A percentile compares a stretch with the other conserved stretches of the same genome.
These are phyloP conservation scores for Manacus vitellinus DNA, from an alignment of 2,113 vertebrate species.

Conservation along the genomic window DNA sequence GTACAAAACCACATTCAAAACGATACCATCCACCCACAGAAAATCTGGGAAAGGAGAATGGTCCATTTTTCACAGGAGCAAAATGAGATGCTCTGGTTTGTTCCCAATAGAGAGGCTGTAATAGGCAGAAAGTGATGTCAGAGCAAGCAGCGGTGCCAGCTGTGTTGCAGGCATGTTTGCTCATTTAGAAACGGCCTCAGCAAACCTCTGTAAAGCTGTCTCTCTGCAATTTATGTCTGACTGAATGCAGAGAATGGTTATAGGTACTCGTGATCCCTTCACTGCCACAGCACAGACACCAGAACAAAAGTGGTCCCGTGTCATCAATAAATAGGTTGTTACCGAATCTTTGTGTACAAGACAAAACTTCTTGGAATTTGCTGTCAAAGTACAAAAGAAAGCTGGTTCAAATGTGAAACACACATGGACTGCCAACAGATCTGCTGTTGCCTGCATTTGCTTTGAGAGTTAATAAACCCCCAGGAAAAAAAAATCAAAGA, in stretches of 20 bases:
- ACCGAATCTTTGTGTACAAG: background rate
- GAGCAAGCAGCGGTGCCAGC: conserved; percentile 24
- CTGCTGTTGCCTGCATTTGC: conserved; percentile 1
- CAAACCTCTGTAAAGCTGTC: conserved; percentile 21
- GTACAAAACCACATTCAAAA: background rate
- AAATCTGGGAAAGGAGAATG: conserved; percentile 3
- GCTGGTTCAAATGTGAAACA: background rate
- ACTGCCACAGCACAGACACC: background rate
- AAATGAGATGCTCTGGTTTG: background rate
- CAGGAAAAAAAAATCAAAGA: background rate
- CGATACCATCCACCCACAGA: background rate
- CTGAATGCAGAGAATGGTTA: conserved; percentile 19
- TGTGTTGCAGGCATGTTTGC: background rate
- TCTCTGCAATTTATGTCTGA: conserved; percentile 15
- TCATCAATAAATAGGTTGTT: background rate
- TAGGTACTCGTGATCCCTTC: background rate
- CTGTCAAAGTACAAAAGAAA: conserved; percentile 38
- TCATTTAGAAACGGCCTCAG: background rate
- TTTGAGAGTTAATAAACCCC: background rate
- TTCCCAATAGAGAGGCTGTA: background rate
- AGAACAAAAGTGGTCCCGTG: background rate
- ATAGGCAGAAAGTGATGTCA: conserved; percentile 10
- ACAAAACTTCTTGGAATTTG: conserved; percentile 51
- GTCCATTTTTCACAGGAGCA: conserved; percentile 3
- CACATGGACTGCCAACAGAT: background rate